Base-by-base conservation (phyloP, 2,113 vertebrate species). In the Percina caprodes region DNA sequence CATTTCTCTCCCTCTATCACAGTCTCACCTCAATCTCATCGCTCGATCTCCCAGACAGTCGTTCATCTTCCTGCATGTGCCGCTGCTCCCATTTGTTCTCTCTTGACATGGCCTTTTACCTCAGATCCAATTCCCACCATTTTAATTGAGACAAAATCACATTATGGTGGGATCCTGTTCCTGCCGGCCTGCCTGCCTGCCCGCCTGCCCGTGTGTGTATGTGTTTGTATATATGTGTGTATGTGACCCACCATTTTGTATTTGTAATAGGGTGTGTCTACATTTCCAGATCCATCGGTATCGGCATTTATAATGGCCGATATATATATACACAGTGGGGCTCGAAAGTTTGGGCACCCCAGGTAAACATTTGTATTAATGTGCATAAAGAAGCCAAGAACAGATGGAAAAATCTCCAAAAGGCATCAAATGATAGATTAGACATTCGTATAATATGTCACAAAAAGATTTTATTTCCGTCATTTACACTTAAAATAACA, bases 71-170 rank as follows among this genome's bases (percentile, higher is more conserved):
- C 77, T 19, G 70, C 77, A 24, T 49, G 81, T 74, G 82, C 80
- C 49, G 68, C 85, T 46, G 83, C 81, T 86, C 85, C 88, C 91
- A 92, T 95, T 90, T 92, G 87, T 91, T 92, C 86, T 85, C 87
- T 78, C 87, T 69, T 84, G 91, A 95, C 92, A 88, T 89, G 93
- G 90, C 92, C 92, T 94, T 94, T 94, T 93, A 91, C 92, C 87
- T 91, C 83, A 88, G 88, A 93, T 94, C 93, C 88, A 93, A 92
- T 92, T 89, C 91, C 87, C 85, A 84, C 90, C 85, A 74, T 92
- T 94, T 91, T 92, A 93, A 95, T 94, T 92, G 80, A 84, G 88
- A 85, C 86, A 80, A 88, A 91, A 93, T 92, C 83, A 79, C 86
- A 90, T 92, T 89, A 91, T n/a, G 58, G 74, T 46, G 80, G 75